Evolutionary conservation across 2,113 vertebrate genomes (phyloP), one percentile per base, ranked within the genome.

Genomic region (Eupsittula cactorum): DNA sequence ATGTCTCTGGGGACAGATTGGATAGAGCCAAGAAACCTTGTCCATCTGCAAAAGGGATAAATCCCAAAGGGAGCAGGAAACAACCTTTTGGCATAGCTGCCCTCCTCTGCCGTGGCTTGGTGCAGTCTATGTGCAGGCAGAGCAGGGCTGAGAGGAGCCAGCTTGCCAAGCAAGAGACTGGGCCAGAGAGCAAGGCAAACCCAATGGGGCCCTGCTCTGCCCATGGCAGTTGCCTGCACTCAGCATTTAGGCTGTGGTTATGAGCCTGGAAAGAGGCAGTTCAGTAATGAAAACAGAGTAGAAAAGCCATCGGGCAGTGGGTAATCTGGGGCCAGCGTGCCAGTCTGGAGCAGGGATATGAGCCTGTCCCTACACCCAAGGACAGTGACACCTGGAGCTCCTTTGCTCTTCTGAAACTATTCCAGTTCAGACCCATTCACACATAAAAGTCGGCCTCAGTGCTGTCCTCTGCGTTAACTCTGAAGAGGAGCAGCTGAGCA

Each of bases 161-260:
- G 23, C 37, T 41, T 23, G 29, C 41, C 55, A 39, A 16, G 70
- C 28, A 20, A 15, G 37, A 37, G 10, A 4, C 11, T 8, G 46
- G 50, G 16, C 52, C 37, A 25, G 35, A 62, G 50, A 74, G 16
- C 44, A 33, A 0, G 0, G n/a, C 10, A 15, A 47, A 53, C 33
- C 44, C n/a, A 57, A 41, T 0, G 15, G 20, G 13, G 2, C 18
- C 13, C 27, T 0, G 1, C 44, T 82, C 49, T 87, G 74, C 73
- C 35, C 6, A 1, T 41, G 39, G 64, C 47, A 55, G 52, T 53
- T 42, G 39, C 41, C 74, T 39, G 35, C 47, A 19, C 23, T 55
- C 16, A 49, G 67, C 39, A n/a, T 33, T 9, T 19, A n/a, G 44
- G 44, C 71, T 42, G 3, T 5, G 46, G 37, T 24, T 25, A 46